phyloP scores from a whole-genome alignment of 2,797 vertebrate species.

The Poecilia picta region DNA sequence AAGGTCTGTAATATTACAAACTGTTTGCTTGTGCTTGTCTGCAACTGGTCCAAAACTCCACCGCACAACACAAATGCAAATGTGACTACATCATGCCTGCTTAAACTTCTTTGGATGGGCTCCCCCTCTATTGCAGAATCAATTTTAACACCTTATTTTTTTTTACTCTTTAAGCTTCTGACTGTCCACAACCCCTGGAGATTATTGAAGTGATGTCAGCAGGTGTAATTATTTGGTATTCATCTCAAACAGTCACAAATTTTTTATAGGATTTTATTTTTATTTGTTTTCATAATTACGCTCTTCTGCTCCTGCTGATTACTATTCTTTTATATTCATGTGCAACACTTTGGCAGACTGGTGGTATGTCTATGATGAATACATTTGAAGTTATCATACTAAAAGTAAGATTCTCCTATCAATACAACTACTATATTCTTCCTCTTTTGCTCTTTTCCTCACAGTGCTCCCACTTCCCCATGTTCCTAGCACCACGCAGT shows the following conservation, averaged over 20 bases:
- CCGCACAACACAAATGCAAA: not conserved
- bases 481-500: not conserved
- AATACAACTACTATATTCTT: not conserved
- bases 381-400: not conserved
- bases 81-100: not conserved
- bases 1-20: not conserved
- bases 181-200: not conserved
- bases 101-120: not conserved
- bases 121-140: not conserved
- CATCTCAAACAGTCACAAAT: not conserved
- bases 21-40: not conserved
- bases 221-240: not conserved
- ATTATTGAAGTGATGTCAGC: not conserved
- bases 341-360: not conserved
- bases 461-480: not conserved
- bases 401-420: not conserved
- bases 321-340: not conserved
- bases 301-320: not conserved
- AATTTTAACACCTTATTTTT: not conserved
- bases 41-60: not conserved
- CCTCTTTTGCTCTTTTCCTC: not conserved
- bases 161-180: not conserved
- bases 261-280: not conserved
- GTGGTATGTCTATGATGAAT: not conserved
- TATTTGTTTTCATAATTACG: not conserved